Conservation (phyloP, 2,888 invertebrate species). For the Clostera curtula region DNA sequence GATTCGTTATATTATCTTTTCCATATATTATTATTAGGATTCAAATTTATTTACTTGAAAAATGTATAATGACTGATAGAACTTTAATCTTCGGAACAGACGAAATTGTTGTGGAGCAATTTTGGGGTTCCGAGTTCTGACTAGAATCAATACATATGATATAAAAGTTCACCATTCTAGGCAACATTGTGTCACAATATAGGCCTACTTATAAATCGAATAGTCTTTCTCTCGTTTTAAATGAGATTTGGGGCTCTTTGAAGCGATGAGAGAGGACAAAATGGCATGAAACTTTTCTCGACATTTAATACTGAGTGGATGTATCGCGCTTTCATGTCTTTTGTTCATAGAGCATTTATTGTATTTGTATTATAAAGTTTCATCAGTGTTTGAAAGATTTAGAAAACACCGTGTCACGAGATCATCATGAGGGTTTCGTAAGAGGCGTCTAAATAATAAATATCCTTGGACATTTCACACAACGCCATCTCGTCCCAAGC, state of each 20-base stretch:
- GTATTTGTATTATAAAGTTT: neutral
- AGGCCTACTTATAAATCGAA: slow-evolving; percentile 23
- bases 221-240: slow-evolving; percentile 21
- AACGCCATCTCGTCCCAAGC: too few species aligned
- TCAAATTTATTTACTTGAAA: too few species aligned
- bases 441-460: too few species aligned
- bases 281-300: slow-evolving; percentile 20
- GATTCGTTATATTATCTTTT: too few species aligned
- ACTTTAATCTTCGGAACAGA: too few species aligned
- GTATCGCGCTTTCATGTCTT: slow-evolving; percentile 1
- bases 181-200: slow-evolving; percentile 5
- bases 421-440: too few species aligned
- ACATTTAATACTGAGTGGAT: slow-evolving; percentile 13
- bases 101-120: too few species aligned
- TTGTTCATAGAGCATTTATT: neutral
- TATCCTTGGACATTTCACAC: too few species aligned
- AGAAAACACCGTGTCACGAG: accelerated
- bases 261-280: slow-evolving; percentile 13
- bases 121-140: too few species aligned
- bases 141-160: neutral
- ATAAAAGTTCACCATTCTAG: slow-evolving; percentile 2
- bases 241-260: slow-evolving; percentile 27
- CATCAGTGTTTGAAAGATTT: neutral
- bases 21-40: too few species aligned
- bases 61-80: too few species aligned